Base-by-base conservation (phyloP, 2,113 vertebrate species). In the Entomyzon cyanotis region DNA sequence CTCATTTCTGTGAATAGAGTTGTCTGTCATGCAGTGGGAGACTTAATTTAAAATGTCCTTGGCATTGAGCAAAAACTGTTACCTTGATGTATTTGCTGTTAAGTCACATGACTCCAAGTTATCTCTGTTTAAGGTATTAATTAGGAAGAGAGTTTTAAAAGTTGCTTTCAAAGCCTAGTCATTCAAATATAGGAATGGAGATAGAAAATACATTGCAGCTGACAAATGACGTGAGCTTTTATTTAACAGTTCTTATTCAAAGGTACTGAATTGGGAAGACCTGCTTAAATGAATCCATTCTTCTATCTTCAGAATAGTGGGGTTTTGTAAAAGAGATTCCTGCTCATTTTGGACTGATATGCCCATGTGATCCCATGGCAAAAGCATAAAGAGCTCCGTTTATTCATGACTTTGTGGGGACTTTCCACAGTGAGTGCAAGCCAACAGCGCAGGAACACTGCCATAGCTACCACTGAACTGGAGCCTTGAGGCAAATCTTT, bases 171-270 rank as follows among this genome's bases (percentile, higher is more conserved):
- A 71, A 76, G 59, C 68, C 49, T 44, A 71, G 24, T 81, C 31
- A 55, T 75, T 78, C 76, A 89, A 84, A 55, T 81, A 56, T 33
- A 58, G n/a, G 53, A 75, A 60, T 17, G 56, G 25, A 52, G 60
- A 33, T 68, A 89, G 84, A 95, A 96, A 97, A 87, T 82, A 78
- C 71, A 52, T 94, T 95, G 95, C 94, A 95, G 84, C 80, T 91
- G 93, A 91, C 86, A 90, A 87, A 86, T 84, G 24, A 74, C 93
- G 71, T 15, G 55, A 89, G 41, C 76, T 84, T 93, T 92, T 89
- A 78, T 86, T 95, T 77, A 92, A 74, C 80, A 92, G n/a, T 31
- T 74, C 30, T 77, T 90, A 89, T 94, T 96, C 80, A 89, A 89
- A 89, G 49, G 56, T 81, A 81, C 46, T 94, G 94, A 93, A 59